Base-by-base conservation (phyloP, 2,888 invertebrate species). In the Nemapogon koenigi region DNA sequence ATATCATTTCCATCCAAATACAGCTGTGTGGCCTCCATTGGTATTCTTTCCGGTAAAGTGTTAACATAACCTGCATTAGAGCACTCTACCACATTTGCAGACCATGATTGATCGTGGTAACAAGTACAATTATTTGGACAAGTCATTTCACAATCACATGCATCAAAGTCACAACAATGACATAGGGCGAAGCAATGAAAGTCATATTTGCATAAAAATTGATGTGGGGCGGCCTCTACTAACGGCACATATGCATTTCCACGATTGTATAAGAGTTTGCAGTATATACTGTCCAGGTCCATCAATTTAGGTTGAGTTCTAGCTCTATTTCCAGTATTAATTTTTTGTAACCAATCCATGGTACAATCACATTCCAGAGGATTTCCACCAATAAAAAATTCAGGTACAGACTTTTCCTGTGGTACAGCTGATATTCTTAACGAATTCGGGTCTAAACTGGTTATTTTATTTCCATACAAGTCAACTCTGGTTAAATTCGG, bases 81-180 rank as follows among this genome's bases (percentile, higher is more conserved):
- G 58, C 92, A 92, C 63, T 91, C 91, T 36, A 92, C 91, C 33
- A 92, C 89, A 70, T 92, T 92, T 14, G 90, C 90, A 30, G 87
- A 85, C 90, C 91, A 93, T 16, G 89, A 87, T 58, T 90, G 89
- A 65, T 94, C 93, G 59, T 91, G 90, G 71, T 91, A 94, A 66
- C 94, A 94, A 39, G 89, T 89, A 69, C 94, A 94, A 58, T 90
- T 90, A 39, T 82, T 83, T 16, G 94, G 94, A 56, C 94, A 94
- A 36, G 90, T 91, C 89, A 92, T 92, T 81, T 94, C 90, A 73
- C 94, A 94, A 68, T 94, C 94, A 62, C 94, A 94, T 22, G 91
- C 91, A 55, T 92, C 92, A 59, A 91, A 94, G 62, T 93, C 92
- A 65, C 94, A 94, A 58, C 94, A 94, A 57, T 91, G 90, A 59